These are phyloP conservation scores for Heterodera schachtii DNA, from an alignment of 1,140 invertebrate species.

Conservation along the genomic window DNA sequence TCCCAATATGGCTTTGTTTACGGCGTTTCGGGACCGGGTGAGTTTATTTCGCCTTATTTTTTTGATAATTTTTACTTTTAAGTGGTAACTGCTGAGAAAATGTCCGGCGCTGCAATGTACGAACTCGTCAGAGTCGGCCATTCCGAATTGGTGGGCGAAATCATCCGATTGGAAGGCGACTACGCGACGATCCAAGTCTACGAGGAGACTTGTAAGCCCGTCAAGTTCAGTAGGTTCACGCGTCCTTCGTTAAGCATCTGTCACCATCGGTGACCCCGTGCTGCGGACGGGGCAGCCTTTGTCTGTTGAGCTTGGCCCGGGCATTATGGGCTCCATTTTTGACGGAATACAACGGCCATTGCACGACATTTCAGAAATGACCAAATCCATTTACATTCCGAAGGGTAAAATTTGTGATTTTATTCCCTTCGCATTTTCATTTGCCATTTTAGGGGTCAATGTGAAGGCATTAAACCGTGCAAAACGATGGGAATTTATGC, in stretches of 20 bases:
- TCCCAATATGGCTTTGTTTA: constrained; percentile 89
- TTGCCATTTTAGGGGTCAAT: constrained; percentile 73
- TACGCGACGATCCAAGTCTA: constrained; percentile 99
- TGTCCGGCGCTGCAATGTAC: constrained; percentile 99
- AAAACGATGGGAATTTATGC: constrained; percentile 88
- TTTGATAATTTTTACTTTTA: constrained; percentile 7
- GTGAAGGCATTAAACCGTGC: constrained; percentile 83
- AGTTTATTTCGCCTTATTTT: constrained; percentile 64
- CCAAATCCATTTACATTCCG: constrained; percentile 96
- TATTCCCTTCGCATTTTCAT: constrained; percentile 5
- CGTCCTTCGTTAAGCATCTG: constrained; percentile 74
- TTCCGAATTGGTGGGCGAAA: constrained; percentile 95
- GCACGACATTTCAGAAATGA: constrained; percentile 90
- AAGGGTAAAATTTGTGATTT: constrained; percentile 74
- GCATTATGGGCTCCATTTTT: constrained; percentile 98
- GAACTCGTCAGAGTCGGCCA: constrained; percentile 98
- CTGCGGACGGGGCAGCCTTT: constrained; percentile 94
- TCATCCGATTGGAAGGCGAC: constrained; percentile 97
- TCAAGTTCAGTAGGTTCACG: constrained; percentile 1
- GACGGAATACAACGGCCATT: constrained; percentile 98
- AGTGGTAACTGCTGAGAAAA: constrained; percentile 98
- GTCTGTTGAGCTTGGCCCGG: constrained; percentile 97
- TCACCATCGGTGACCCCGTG: constrained; percentile 98
- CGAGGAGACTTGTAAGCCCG: constrained; percentile 84
- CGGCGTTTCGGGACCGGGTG: constrained; percentile 94